These are phyloP conservation scores for Eupleurogrammus muticus DNA, from an alignment of 2,797 vertebrate genomes.

Conservation along the genomic window DNA sequence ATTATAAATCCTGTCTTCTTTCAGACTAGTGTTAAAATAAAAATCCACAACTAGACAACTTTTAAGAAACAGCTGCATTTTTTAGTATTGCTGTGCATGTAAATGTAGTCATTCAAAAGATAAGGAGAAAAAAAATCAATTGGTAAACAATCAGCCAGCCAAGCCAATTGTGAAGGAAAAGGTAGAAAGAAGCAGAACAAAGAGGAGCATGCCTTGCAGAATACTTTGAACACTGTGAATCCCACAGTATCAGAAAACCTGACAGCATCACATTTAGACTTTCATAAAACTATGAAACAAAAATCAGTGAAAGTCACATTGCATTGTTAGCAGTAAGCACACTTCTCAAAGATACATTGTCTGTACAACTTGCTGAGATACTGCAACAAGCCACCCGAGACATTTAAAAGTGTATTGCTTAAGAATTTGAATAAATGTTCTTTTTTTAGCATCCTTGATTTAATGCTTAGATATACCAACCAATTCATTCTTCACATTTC, in stretches of 20 bases:
- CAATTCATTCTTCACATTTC: constrained; percentile 12
- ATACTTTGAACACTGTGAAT: constrained; percentile 64
- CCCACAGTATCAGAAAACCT: constrained; percentile 67
- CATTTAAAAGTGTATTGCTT: constrained; percentile 7
- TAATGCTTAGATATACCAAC: constrained; percentile 25
- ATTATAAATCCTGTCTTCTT: too few relatives aligned
- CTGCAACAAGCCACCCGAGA: constrained; percentile 44
- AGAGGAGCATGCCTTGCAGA: constrained; percentile 75
- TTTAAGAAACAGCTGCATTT: constrained; percentile 6
- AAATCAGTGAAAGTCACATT: constrained; percentile 59
- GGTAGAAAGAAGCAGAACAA: constrained; percentile 62
- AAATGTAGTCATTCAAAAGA: constrained; percentile 63
- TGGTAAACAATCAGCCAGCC: constrained; percentile 69
- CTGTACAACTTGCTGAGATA: constrained; percentile 22
- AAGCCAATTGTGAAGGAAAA: constrained; percentile 64
- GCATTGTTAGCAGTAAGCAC: constrained; percentile 54
- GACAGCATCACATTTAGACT: constrained; percentile 53
- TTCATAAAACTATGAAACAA: constrained; percentile 26
- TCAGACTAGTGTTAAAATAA: too few relatives aligned
- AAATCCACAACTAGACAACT: too few relatives aligned
- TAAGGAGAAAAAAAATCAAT: constrained; percentile 60
- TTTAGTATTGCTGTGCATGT: constrained; percentile 65
- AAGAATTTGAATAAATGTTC: too few relatives aligned
- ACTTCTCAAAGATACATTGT: constrained; percentile 26
- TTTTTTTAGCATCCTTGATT: constrained; percentile 3